Evolutionary conservation across 2,888 invertebrate species (phyloP), one percentile per base, ranked within the genome.

Genomic region (Neoaliturus tenellus): DNA sequence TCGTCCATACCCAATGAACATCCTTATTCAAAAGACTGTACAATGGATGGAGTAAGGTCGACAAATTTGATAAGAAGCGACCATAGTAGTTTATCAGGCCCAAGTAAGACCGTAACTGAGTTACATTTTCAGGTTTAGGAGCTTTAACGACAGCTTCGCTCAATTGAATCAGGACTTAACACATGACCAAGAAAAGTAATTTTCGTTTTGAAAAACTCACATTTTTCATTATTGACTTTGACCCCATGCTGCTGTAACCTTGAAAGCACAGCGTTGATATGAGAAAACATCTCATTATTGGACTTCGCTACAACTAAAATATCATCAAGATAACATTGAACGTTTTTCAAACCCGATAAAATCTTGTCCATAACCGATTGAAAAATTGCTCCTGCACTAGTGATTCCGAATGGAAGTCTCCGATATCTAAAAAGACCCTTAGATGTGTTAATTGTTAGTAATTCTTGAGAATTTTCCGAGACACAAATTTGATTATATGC

Each of bases 61-160:
- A 67, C 1, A 67, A 17, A 17, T 67, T 67, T 4, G 31, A 17
- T n/a, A 67, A 33, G 14, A 33, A 67, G 4, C 23, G 17, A 1
- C 67, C 67, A 67, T 67, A 67, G 5, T 31, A 67, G n/a, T 67
- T 67, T 67, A 33, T 67, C 1, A 67, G 33, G 1, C 31, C 67
- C 31, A 67, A 31, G 31, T 67, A 67, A 8, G 67, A 67, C 2
- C 67, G 17, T n/a, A 67, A 67, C 28, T 67, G 67, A 4, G 31
- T 31, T n/a, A 67, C 28, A 31, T 67, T 67, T 0, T 6, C 5
- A 3, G 67, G 67, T 8, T 6, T 4, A 20, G 28, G 67, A 14
- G 67, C 31, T 14, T 31, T 67, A 3, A 3, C 5, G 33, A 67
- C 31, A n/a, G 67, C 67, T n/a, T 67, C 67, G 58, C 10, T 58